These are phyloP conservation scores for Sarcophaga variegata DNA, from an alignment of 2,888 invertebrate genomes.

Conservation along the genomic window DNA sequence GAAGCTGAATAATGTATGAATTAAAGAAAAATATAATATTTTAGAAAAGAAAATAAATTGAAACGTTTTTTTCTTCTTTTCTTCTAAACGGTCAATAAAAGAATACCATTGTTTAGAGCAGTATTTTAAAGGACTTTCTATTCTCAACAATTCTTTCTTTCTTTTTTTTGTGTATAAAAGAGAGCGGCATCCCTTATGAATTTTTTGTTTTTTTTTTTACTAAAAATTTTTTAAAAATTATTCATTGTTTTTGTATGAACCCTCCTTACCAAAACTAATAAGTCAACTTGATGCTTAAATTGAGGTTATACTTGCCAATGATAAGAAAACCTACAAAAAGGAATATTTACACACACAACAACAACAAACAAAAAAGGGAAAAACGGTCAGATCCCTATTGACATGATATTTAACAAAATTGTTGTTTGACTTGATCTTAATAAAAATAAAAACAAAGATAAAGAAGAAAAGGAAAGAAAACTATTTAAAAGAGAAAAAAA, in stretches of 20 bases:
- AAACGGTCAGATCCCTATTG: slow-evolving; percentile 24
- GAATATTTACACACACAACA: slow-evolving; percentile 24
- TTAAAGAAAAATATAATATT: too few relatives aligned
- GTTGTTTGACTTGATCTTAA: slow-evolving; percentile 19
- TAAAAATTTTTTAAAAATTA: background rate
- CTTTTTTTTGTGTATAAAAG: background rate
- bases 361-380: slow-evolving; percentile 16
- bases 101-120: background rate
- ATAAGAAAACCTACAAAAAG: background rate
- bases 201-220: too few relatives aligned
- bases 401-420: slow-evolving; percentile 34
- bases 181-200: background rate
- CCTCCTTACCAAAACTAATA: slow-evolving; percentile 28
- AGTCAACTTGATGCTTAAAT: slow-evolving; percentile 21
- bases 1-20: background rate
- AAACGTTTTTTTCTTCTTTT: too few relatives aligned
- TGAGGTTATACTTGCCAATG: slow-evolving; percentile 27
- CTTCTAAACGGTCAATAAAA: background rate
- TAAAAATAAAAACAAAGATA: background rate
- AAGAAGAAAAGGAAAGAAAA: background rate
- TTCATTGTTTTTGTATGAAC: background rate
- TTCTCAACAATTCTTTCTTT: slow-evolving; percentile 14
- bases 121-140: background rate
- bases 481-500: background rate
- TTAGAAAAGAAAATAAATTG: too few relatives aligned